Base-by-base conservation (phyloP, 2,113 vertebrate genomes). In the Oryzias celebensis region DNA sequence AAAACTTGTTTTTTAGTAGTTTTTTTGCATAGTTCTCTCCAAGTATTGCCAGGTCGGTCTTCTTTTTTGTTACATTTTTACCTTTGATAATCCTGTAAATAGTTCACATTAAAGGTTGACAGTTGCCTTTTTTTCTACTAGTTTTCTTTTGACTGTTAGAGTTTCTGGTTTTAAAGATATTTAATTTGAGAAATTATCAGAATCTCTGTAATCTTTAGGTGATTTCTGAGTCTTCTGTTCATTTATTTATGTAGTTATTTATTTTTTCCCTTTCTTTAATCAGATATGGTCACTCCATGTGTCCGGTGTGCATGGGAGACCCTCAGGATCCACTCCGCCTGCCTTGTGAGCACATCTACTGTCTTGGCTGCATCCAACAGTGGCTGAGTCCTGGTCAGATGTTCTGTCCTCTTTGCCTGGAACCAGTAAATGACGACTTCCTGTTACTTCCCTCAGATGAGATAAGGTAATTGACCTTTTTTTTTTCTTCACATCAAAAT, bases 271-370 rank as follows among this genome's bases (percentile, higher is more conserved):
- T 1, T 47, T 53, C 12, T 22, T 31, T 23, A 0, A 62, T 17
- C 62, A 98, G 97, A 58, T 89, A 87, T 28, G 91, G 88, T 5
- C 57, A 92, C 10, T 57, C 52, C 18, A 42, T 58, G 0, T 98
- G 97, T 72, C 67, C 87, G 0, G 71, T 95, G 71, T 98, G 96
- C 77, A 87, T 93, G 26, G 76, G 79, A 31, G 94, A 98, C 44
- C 90, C 90, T 0, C 84, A 72, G 15, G 89, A 96, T 7, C 97
- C 97, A 0, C 78, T 96, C 18, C 86, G 81, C 69, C 90, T 98
- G 69, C 91, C 91, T 3, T 98, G 96, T 80, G 55, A 62, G 4
- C 95, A 98, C 0, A 80, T 94, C 28, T 95, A 84, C 84, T 98
- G 97, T 68, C 71, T 89, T 42, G 50, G 4, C 26, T 98, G 97